A percentile compares a stretch with the other conserved stretches of the same genome.
phyloP scores from a whole-genome alignment of 53 echinoderm and acorn worm species.

The Actinopyga echinites region DNA sequence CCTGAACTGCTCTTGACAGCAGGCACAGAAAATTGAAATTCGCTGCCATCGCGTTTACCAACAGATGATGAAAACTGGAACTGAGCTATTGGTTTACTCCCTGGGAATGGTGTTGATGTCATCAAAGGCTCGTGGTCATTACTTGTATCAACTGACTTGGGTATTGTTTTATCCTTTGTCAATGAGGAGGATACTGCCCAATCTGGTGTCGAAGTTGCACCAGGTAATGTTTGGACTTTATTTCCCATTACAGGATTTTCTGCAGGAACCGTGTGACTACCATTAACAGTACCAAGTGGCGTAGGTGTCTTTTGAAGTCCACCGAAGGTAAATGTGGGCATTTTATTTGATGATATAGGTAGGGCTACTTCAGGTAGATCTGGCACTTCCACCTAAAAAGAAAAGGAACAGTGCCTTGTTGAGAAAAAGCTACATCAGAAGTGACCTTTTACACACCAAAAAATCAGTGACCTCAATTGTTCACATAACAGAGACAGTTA shows the following conservation, averaged over 20 bases:
- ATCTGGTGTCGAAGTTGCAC: background rate
- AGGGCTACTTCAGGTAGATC: constrained; percentile 80
- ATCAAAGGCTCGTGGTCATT: background rate
- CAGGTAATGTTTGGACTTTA: background rate
- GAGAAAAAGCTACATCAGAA: no score
- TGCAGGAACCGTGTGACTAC: background rate
- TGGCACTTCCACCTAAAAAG: constrained; percentile 63
- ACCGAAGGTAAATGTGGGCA: constrained; percentile 77
- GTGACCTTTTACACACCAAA: no score
- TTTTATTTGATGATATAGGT: constrained; percentile 51
- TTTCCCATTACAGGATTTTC: background rate
- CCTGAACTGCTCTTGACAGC: constrained; percentile 38
- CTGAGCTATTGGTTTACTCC: background rate
- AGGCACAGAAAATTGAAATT: constrained; percentile 24
- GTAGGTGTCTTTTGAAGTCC: constrained; percentile 3
- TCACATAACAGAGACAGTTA: no score
- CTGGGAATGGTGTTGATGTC: background rate
- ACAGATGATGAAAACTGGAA: constrained; percentile 75
- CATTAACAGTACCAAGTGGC: background rate
- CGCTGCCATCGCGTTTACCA: constrained; percentile 30
- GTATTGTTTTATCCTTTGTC: background rate
- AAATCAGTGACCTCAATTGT: no score
- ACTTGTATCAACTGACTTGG: background rate
- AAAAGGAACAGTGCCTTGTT: no score
- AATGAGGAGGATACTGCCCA: background rate